A percentile compares a stretch with the other conserved stretches of the same genome.
phyloP scores from a whole-genome alignment of 2,888 invertebrate genomes.

The Xestia sexstrigata region DNA sequence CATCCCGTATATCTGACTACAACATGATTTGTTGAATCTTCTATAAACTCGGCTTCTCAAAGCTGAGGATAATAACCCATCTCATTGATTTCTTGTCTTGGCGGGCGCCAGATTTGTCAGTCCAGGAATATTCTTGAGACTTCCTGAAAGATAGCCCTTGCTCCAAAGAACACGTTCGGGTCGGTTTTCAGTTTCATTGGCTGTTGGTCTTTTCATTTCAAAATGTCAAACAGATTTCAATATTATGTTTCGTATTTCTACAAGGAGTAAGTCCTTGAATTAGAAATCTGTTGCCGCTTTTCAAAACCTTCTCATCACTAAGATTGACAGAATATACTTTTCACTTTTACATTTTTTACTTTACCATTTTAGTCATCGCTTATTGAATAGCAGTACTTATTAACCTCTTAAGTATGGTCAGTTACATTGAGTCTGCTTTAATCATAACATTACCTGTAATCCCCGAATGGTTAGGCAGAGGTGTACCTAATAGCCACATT shows the following conservation, averaged over 20 bases:
- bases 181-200: neutral
- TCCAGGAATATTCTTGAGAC: neutral
- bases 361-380: neutral
- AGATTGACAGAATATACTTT: no score
- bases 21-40: neutral
- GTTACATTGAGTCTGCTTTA: neutral
- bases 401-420: neutral
- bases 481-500: no score
- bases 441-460: neutral
- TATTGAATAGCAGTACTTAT: neutral
- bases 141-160: neutral
- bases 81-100: neutral
- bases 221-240: neutral
- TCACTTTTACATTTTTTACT: neutral
- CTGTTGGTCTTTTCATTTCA: neutral
- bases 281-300: no score
- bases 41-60: neutral
- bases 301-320: no score
- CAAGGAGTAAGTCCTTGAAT: no score
- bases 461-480: no score
- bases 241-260: neutral
- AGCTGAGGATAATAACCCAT: neutral
- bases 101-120: neutral
- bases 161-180: neutral
- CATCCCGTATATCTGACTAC: neutral